Base-by-base conservation (phyloP, 2,888 invertebrate species). In the Luffia ferchaultella region DNA sequence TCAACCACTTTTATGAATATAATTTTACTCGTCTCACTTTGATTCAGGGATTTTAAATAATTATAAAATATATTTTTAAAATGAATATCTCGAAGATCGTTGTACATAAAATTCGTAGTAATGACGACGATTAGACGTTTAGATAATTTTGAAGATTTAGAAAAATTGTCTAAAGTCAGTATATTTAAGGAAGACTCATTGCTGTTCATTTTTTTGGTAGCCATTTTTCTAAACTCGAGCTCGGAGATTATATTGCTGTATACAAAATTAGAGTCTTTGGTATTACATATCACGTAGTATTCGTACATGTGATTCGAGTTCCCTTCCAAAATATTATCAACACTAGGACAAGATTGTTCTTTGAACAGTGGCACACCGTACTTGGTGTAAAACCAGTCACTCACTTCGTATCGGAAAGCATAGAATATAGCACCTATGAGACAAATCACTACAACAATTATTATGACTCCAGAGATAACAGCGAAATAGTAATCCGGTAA, bases 221-320 rank as follows among this genome's bases (percentile, higher is more conserved):
- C 78, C 60, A 93, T 88, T 70, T 92, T 91, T 58, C 83, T 70
- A 58, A 76, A 80, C 66, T 94, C 93, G 57, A 95, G 76, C 64
- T 93, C 92, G 60, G 71, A 88, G 85, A 80, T 92, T 62, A 83
- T 89, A 78, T 82, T 90, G 84, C 75, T 88, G 73, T 73, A 90
- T 75, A 87, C 85, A 57, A 85, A 90, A 86, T 80, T 89, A 65
- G 80, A 91, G 87, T 95, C 94, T 73, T 91, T 89, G 71, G 90
- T 89, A 76, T 92, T 92, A 77, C 95, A 95, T 62, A 93, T 90
- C 71, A 96, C 88, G 77, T 95, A 96, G 55, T 93, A 94, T 70
- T 96, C 95, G 73, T 93, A 94, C 56, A 93, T 85, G 57, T 92
- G 88, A 66, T 90, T 90, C 30, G 90, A 80, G 55, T 89, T 87